Base-by-base conservation (phyloP, 2,113 vertebrate species). In the Ranitomeya imitator region DNA sequence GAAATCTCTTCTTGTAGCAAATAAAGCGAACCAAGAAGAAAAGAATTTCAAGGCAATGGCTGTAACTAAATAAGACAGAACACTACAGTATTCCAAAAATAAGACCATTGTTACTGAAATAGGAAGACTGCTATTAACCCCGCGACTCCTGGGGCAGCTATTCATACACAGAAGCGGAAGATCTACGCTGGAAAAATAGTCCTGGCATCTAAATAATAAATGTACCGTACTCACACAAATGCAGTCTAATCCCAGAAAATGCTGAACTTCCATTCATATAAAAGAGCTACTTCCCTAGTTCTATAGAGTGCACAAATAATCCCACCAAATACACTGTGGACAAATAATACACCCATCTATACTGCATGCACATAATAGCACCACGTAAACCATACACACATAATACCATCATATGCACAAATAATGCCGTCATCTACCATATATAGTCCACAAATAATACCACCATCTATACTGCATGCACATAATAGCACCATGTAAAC, bases 21-120 rank as follows among this genome's bases (percentile, higher is more conserved):
- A 73, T 2, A 83, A 65, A 2, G 59, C 37, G 3, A 11, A 19
- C 59, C 23, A 9, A 52, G 6, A 45, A 83, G 31, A 67, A 67
- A 13, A 13, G 5, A 37, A 45, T 52, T 52, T 61, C 60, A 67
- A 79, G 37, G 60, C 80, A 67, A 83, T 13, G 60, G 65, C 7
- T 65, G 26, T 16, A 61, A 61, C 59, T n/a, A 7, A 82, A 82
- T 65, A 19, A 82, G 37, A 63, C 79, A 59, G 16, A 82, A 63
- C 26, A n/a, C 14, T 31, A 63, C 59, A 63, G 59, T 19, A 6
- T 45, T 82, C 79, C 61, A 51, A 54, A 83, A 65, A 65, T 51
- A 82, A 63, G 26, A 16, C 13, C 79, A 60, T 80, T 82, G 79
- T 82, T 63, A 37, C 59, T 21, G 57, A 45, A 80, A 52, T 63